These are phyloP conservation scores for Notodonta ziczac DNA, from an alignment of 2,888 invertebrate genomes.

Conservation along the genomic window DNA sequence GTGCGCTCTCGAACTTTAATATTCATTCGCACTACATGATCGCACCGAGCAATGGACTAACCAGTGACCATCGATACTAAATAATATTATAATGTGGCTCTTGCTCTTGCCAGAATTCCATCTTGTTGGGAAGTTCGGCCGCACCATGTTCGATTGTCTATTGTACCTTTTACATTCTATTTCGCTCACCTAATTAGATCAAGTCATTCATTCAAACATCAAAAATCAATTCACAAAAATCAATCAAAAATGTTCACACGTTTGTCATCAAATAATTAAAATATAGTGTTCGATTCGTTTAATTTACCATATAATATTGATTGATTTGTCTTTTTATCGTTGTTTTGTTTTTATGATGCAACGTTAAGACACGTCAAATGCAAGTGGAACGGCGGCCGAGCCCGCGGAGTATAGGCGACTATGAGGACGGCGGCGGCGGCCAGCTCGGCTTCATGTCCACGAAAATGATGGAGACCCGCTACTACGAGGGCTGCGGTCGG, in stretches of 20 bases:
- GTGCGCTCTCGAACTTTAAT: too few species aligned
- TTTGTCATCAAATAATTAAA: slow-evolving; percentile 7
- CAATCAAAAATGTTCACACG: slow-evolving; percentile 20
- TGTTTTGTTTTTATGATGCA: slow-evolving; percentile 37
- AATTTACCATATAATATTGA: slow-evolving; percentile 21
- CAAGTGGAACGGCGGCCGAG: slow-evolving; percentile 45
- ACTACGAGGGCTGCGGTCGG: slow-evolving; percentile 86
- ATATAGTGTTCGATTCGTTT: slow-evolving; percentile 14
- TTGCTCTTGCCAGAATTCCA: too few species aligned
- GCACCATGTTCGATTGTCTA: too few species aligned
- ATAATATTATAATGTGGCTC: too few species aligned
- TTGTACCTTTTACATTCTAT: too few species aligned
- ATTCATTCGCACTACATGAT: too few species aligned
- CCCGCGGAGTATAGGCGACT: slow-evolving; percentile 35
- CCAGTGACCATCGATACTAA: too few species aligned
- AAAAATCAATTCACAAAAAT: slow-evolving; percentile 8
- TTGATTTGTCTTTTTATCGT: slow-evolving; percentile 18
- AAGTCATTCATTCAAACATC: slow-evolving; percentile 1
- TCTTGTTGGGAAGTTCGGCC: too few species aligned
- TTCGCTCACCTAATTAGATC: too few species aligned
- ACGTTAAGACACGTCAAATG: slow-evolving; percentile 42
- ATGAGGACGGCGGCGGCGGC: slow-evolving; percentile 46
- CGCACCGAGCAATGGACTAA: too few species aligned
- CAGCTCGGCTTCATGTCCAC: slow-evolving; percentile 52
- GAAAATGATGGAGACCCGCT: slow-evolving; percentile 77